phyloP scores from a whole-genome alignment of 1,140 invertebrate genomes.

The Sycophaga agraensis region DNA sequence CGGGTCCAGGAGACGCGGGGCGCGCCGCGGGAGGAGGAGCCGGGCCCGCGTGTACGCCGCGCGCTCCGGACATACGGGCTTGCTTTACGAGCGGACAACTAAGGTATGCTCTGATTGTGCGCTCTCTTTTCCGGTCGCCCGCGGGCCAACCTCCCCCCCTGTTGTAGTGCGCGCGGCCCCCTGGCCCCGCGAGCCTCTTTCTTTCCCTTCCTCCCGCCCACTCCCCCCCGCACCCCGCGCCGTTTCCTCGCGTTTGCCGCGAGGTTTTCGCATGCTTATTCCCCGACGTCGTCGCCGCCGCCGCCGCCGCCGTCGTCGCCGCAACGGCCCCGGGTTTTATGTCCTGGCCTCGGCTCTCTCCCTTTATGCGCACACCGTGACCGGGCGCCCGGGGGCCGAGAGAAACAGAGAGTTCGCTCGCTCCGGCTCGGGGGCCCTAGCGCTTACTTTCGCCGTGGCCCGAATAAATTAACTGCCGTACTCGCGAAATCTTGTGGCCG shows the following conservation, averaged over 20 bases:
- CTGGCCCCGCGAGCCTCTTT: background rate
- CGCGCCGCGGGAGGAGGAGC: background rate
- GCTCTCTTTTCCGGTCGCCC: slow-evolving; percentile 40
- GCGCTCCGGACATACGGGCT: slow-evolving; percentile 52
- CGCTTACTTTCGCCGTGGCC: background rate
- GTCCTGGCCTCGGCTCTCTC: slow-evolving; percentile 35
- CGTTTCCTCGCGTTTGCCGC: slow-evolving; percentile 27
- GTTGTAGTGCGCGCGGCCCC: background rate
- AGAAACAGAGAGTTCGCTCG: too few species aligned
- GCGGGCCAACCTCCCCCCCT: slow-evolving; percentile 12
- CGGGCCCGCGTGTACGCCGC: background rate
- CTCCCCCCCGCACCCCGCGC: slow-evolving; percentile 6
- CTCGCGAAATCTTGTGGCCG: slow-evolving; percentile 22
- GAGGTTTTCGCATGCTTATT: slow-evolving; percentile 17
- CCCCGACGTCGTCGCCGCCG: slow-evolving; percentile 10
- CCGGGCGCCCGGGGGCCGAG: too few species aligned
- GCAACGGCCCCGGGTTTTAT: slow-evolving; percentile 53
- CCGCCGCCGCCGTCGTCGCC: slow-evolving; percentile 26
- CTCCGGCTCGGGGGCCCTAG: too few species aligned
- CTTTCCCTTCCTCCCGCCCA: slow-evolving; percentile 5
- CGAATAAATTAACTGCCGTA: slow-evolving; percentile 17
- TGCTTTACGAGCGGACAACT: slow-evolving; percentile 58
- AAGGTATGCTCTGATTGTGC: slow-evolving; percentile 54
- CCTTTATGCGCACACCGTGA: slow-evolving; percentile 39
- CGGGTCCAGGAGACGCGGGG: slow-evolving; percentile 6